Base-by-base conservation (phyloP, 2,888 invertebrate genomes). In the Ophion costatus region DNA sequence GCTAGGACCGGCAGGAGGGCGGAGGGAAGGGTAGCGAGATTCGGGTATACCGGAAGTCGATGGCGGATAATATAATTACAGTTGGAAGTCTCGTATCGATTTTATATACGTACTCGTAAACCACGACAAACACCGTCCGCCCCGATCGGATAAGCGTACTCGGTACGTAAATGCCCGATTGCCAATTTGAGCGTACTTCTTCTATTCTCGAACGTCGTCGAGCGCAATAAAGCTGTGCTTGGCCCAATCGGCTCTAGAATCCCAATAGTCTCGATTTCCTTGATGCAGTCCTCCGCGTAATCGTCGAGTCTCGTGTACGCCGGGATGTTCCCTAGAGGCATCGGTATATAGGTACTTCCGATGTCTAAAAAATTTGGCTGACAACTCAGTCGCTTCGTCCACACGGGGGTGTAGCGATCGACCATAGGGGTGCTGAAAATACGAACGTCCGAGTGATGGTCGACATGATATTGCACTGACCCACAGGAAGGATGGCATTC, bases 91-190 rank as follows among this genome's bases (percentile, higher is more conserved):
- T 61, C 56, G 29, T 69, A 81, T 76, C 63, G 75, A 63, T 82
- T 74, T 76, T 64, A 42, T 57, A 71, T 14, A 79, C 76, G 63
- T 70, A 76, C 81, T 63, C 76, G 81, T 64, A 70, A 76, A 69
- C 69, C 69, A 69, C 69, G 42, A 69, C 67, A 78, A 59, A 59
- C 69, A 45, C 14, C 29, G n/a, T 69, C 17, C 67, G 38, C 77
- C 61, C 63, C 70, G 64, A 51, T 70, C 51, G 81, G 56, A 57
- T 64, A 64, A 61, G 42, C 24, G 42, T 29, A 45, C n/a, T 76
- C 64, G 42, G 45, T 33, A 51, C 45, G 20, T 42, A 70, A 70
- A 70, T 84, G 71, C 51, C 78, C 78, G 63, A 71, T 63, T 17
- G 67, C 57, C 84, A 81, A 77, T 84, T 63, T 66, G n/a, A 79